Evolutionary conservation across 1,140 invertebrate species (phyloP), one percentile per base, ranked within the genome.

Genomic region (Drosophila kikkawai): DNA sequence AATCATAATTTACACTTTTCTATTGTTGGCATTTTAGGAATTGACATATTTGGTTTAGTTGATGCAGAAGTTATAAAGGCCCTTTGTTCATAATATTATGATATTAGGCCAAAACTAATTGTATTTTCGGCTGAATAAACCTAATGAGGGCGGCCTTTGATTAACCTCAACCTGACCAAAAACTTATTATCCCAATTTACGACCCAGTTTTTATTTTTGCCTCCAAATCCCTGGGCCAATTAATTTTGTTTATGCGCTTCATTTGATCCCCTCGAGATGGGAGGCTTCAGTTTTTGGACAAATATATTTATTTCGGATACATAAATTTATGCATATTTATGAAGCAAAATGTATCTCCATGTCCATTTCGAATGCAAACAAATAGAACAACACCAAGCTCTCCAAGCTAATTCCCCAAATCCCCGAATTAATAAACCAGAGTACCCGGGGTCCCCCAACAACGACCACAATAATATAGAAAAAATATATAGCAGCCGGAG

Each of bases 261-360:
- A 84, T 78, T 77, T 87, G 75, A 71, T 63, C 55, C 84, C 81
- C 85, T 37, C 7, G 81, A 73, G 84, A 63, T 61, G 36, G 7
- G 50, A 48, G 45, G 34, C 69, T 63, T 84, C 85, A 81, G 53
- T 78, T 81, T 81, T 73, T 61, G 79, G 74, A 47, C 65, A 73
- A 76, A 75, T 71, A 76, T 76, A 73, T 75, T 80, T 84, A 58
- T 80, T 83, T 83, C 42, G 39, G 7, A 50, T 60, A 57, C 68
- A 88, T 80, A 84, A 78, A 84, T 87, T 81, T 88, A 88, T 87
- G 84, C 84, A 88, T 88, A 90, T 88, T 88, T 88, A 88, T 88
- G 74, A 87, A 68, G 77, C 74, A 22, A 59, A 86, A 78, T 87
- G 63, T 71, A 80, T 83, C 73, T 75, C 69, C 80, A 58, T 75